A percentile compares a stretch with the other conserved stretches of the same genome.
These are phyloP conservation scores for Melipona beecheii DNA, from an alignment of 2,888 invertebrate species.

Conservation along the genomic window DNA sequence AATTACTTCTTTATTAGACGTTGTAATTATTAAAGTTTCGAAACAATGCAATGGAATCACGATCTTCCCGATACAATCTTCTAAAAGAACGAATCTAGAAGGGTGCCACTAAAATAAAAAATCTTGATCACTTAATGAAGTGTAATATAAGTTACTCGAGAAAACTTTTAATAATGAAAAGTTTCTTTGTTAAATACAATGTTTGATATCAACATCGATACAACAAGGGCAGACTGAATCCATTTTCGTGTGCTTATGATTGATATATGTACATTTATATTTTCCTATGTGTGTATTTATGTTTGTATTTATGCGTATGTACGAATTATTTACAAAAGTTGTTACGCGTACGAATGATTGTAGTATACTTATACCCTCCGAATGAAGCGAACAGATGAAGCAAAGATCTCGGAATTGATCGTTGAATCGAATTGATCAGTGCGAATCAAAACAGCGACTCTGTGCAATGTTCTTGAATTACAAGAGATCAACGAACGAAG, in stretches of 20 bases:
- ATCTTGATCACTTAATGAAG: conserved; percentile 28
- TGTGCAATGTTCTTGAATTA: not conserved
- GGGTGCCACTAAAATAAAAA: conserved; percentile 30
- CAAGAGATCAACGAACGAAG: not conserved
- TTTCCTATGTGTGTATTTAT: conserved; percentile 54
- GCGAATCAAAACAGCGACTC: not conserved
- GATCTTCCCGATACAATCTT: not conserved
- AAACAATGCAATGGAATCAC: not conserved
- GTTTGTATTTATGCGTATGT: conserved; percentile 47
- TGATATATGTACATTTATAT: conserved; percentile 44
- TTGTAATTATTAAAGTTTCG: not conserved
- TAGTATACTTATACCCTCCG: conserved; percentile 10
- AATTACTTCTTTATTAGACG: not conserved
- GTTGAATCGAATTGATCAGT: not conserved
- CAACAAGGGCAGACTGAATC: conserved; percentile 56
- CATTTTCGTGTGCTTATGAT: conserved; percentile 51
- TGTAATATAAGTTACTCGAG: conserved; percentile 50
- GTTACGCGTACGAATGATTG: conserved; percentile 57
- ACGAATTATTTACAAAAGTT: conserved; percentile 66
- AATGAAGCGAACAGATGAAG: not conserved
- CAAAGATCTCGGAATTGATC: not conserved
- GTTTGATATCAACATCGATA: conserved; percentile 54
- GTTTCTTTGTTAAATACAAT: conserved; percentile 63
- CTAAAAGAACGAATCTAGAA: conserved; percentile 10
- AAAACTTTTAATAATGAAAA: conserved; percentile 63